Evolutionary conservation across 2,888 invertebrate species (phyloP).

Genomic region (Ectropis crepuscularia): DNA sequence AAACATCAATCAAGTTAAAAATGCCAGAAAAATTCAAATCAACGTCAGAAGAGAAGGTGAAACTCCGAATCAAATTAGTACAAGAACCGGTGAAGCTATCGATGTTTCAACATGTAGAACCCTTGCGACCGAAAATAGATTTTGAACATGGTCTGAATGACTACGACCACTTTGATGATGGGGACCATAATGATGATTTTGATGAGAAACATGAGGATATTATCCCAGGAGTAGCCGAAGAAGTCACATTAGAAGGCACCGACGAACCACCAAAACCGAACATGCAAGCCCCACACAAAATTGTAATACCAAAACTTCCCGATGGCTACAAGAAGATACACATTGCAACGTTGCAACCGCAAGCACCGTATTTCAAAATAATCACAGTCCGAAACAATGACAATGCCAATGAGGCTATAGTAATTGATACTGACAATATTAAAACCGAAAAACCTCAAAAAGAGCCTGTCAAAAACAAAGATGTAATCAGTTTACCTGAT

Average conservation of each 20-base stretch:
- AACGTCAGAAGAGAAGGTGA: constrained; percentile 38
- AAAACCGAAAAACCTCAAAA: background rate
- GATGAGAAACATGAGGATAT: constrained; percentile 38
- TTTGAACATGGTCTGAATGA: background rate
- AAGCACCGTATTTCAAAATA: constrained; percentile 74
- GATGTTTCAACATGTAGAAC: constrained; percentile 10
- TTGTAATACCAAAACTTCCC: constrained; percentile 60
- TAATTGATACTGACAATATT: constrained; percentile 17
- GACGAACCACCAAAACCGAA: constrained; percentile 47
- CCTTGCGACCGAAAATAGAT: background rate
- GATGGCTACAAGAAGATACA: constrained; percentile 53
- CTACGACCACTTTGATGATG: constrained; percentile 39
- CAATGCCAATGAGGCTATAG: constrained; percentile 38
- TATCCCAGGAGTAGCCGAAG: constrained; percentile 72
- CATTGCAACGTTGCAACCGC: constrained; percentile 64
- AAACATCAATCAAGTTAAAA: constrained; percentile 41
- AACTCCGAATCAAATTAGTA: constrained; percentile 55
- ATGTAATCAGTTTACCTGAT: constrained; percentile 56
- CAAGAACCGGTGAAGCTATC: constrained; percentile 21
- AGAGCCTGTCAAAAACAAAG: constrained; percentile 1
- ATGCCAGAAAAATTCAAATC: constrained; percentile 64
- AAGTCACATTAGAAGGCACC: constrained; percentile 62
- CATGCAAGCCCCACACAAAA: constrained; percentile 46
- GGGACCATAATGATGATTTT: constrained; percentile 25
- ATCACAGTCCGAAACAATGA: constrained; percentile 60